These are phyloP conservation scores for Plutomurus gul DNA, from an alignment of 1,140 invertebrate genomes.

Conservation along the genomic window DNA sequence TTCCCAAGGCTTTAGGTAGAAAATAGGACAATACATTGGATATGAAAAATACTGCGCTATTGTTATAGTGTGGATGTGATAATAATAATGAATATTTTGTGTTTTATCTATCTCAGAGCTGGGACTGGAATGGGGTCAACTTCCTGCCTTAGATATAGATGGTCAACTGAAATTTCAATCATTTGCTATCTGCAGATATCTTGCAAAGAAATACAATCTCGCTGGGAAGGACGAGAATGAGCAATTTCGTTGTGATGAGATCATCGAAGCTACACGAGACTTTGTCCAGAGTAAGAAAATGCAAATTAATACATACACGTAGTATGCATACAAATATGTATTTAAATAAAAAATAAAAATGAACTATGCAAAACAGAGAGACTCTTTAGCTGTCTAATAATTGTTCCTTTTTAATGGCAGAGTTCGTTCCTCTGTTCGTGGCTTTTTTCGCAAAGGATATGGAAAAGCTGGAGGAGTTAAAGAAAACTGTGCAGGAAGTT, in stretches of 20 bases:
- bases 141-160: not conserved
- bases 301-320: not conserved
- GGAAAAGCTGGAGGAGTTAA: slow-evolving; percentile 36
- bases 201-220: slow-evolving; percentile 64
- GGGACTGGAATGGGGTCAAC: not conserved
- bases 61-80: not conserved
- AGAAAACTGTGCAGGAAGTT: not conserved
- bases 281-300: not conserved
- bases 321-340: not conserved
- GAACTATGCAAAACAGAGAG: no score
- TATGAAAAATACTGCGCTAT: not conserved
- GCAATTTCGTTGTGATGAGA: slow-evolving; percentile 65
- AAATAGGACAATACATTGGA: not conserved
- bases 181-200: not conserved
- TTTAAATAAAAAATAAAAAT: no score
- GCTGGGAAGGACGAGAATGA: slow-evolving; percentile 68
- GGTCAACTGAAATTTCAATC: not conserved
- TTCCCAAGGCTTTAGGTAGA: no score
- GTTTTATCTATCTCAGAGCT: not conserved
- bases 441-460: not conserved
- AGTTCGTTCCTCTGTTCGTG: not conserved
- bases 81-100: not conserved
- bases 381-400: no score
- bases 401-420: not conserved
- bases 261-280: slow-evolving; percentile 59